A percentile compares a stretch with the other conserved stretches of the same genome.
Evolutionary conservation across 2,113 vertebrate genomes (phyloP).

Genomic region (Acrocephalus arundinaceus): DNA sequence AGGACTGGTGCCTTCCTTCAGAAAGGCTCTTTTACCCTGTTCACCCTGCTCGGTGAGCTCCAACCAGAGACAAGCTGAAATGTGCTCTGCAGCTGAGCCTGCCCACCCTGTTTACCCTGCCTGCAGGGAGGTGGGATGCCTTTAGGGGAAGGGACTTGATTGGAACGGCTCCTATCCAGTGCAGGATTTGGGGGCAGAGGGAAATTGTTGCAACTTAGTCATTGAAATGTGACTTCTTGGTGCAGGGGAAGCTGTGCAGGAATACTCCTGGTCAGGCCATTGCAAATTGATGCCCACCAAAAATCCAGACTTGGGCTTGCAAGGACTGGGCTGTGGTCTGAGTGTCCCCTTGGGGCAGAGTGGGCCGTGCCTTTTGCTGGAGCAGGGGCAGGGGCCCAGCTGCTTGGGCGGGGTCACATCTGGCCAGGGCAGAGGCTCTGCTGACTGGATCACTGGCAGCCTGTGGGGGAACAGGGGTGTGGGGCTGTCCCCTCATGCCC

Average conservation of each 20-base stretch:
- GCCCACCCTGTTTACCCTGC: background rate
- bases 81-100: background rate
- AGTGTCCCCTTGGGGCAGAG: background rate
- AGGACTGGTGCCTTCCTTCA: background rate
- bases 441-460: rapidly evolving
- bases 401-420: background rate
- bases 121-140: background rate
- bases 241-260: background rate
- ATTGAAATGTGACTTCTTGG: background rate
- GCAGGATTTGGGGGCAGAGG: background rate
- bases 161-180: background rate
- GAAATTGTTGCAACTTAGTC: background rate
- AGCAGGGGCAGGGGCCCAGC: background rate
- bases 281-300: background rate
- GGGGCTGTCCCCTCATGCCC: rapidly evolving
- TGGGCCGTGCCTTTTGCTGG: background rate
- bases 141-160: background rate
- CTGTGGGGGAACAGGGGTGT: background rate
- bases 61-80: background rate
- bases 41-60: background rate
- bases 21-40: background rate
- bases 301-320: background rate
- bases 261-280: background rate
- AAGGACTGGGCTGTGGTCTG: background rate
- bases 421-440: background rate